Evolutionary conservation across 2,113 vertebrate species (phyloP).

Genomic region (Pseudorasbora parva): DNA sequence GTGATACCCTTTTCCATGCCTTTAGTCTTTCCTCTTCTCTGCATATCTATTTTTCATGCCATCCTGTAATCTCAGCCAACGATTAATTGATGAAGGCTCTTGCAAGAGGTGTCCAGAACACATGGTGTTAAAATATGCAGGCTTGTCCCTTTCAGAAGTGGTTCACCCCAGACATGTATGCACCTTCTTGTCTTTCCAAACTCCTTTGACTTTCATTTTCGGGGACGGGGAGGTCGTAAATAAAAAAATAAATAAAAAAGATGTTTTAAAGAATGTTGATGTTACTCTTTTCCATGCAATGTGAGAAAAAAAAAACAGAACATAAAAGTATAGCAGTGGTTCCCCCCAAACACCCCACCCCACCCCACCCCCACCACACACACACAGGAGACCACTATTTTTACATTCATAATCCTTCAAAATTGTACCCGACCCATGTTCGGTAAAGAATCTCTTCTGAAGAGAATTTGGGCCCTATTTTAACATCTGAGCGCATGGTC

Average conservation of each 20-base stretch:
- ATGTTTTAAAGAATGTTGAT: too few relatives aligned
- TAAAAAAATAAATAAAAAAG: too few relatives aligned
- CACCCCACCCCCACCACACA: too few relatives aligned
- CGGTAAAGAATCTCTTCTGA: constrained; percentile 2
- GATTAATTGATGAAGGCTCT: neutral
- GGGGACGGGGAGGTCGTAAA: too few relatives aligned
- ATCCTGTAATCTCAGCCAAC: constrained; percentile 26
- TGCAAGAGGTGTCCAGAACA: neutral
- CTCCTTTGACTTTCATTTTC: neutral
- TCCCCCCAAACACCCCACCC: too few relatives aligned
- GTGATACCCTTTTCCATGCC: neutral
- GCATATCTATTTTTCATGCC: constrained; percentile 5
- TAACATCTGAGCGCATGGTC: too few relatives aligned
- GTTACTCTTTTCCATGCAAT: too few relatives aligned
- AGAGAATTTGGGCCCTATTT: neutral
- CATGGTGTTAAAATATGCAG: neutral
- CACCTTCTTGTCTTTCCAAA: neutral
- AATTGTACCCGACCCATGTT: too few relatives aligned
- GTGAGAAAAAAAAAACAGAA: too few relatives aligned
- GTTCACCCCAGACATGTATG: neutral
- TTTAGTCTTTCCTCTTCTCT: constrained; percentile 17
- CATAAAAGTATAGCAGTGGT: too few relatives aligned
- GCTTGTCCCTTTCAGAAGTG: neutral
- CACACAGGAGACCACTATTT: too few relatives aligned
- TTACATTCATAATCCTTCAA: too few relatives aligned